Percentiles rank a stretch among this genome's conserved stretches.
Conservation (phyloP, 2,797 vertebrate species). For the Cynodonichthys magdalenae region DNA sequence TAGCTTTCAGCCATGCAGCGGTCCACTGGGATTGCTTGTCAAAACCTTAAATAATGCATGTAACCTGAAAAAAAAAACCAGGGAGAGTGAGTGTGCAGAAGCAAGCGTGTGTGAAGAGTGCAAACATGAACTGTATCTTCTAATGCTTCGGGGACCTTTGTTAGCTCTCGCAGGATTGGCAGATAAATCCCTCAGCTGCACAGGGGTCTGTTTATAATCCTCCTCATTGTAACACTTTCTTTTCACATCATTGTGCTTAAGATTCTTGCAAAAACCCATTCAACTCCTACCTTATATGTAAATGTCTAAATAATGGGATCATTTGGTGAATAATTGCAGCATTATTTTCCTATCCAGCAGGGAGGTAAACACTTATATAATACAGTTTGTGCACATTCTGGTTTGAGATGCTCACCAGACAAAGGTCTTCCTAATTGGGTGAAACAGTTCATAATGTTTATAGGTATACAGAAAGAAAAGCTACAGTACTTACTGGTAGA, state of each 20-base stretch:
- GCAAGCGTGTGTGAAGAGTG: conserved; percentile 23
- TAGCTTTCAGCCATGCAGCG: conserved; percentile 19
- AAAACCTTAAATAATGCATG: conserved; percentile 67
- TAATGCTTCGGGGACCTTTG: conserved; percentile 51
- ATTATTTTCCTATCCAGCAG: conserved; percentile 7
- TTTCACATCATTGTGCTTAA: conserved; percentile 41
- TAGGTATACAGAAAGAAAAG: conserved; percentile 10
- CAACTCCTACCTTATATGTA: neutral
- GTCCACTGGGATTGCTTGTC: conserved; percentile 43
- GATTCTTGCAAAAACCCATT: conserved; percentile 12
- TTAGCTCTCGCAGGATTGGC: conserved; percentile 53
- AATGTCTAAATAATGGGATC: conserved; percentile 9
- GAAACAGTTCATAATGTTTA: neutral
- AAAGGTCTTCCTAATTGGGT: too few species aligned
- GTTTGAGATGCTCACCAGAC: conserved; percentile 9
- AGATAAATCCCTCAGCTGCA: conserved; percentile 52
- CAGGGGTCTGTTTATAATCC: conserved; percentile 35
- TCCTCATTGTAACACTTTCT: conserved; percentile 43
- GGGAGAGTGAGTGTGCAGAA: neutral
- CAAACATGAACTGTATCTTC: conserved; percentile 41
- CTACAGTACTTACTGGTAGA: neutral
- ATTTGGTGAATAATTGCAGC: conserved; percentile 23
- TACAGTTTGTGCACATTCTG: neutral
- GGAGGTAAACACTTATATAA: neutral
- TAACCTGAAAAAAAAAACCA: conserved; percentile 31